phyloP scores from a whole-genome alignment of 2,888 invertebrate species.

The Mycalesis mineus region DNA sequence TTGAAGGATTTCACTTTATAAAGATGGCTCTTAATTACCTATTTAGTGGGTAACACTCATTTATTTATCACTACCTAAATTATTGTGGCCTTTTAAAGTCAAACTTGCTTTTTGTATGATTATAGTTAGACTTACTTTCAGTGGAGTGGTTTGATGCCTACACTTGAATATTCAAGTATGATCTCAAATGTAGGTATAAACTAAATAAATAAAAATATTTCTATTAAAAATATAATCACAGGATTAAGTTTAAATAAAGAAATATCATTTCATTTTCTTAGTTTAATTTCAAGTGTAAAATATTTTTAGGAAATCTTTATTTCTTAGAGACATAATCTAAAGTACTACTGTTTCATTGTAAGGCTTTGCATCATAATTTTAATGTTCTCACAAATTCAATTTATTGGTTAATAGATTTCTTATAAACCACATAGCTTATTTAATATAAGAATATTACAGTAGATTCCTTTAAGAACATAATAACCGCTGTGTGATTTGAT shows the following conservation, averaged over 20 bases:
- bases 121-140: slow-evolving; percentile 64
- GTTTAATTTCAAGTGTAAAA: slow-evolving; percentile 67
- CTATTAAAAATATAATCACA: slow-evolving; percentile 40
- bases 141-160: slow-evolving; percentile 45
- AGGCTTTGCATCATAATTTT: slow-evolving; percentile 58
- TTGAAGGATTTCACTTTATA: slow-evolving; percentile 51
- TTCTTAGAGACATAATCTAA: slow-evolving; percentile 71
- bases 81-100: slow-evolving; percentile 74
- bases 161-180: slow-evolving; percentile 35
- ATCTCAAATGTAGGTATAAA: slow-evolving; percentile 39
- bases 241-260: slow-evolving; percentile 39
- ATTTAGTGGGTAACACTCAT: slow-evolving; percentile 58
- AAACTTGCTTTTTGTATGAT: slow-evolving; percentile 69
- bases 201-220: slow-evolving; percentile 44
- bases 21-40: slow-evolving; percentile 53
- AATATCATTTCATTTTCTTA: slow-evolving; percentile 51
- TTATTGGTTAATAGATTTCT: slow-evolving; percentile 32
- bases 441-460: slow-evolving; percentile 40
- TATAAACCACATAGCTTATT: slow-evolving; percentile 39
- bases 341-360: slow-evolving; percentile 65
- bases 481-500: slow-evolving; percentile 54
- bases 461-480: slow-evolving; percentile 43
- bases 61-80: slow-evolving; percentile 73
- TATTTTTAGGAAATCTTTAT: slow-evolving; percentile 68
- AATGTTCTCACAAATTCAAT: slow-evolving; percentile 45